These are phyloP conservation scores for Gopherus flavomarginatus DNA, from an alignment of 2,113 vertebrate species.

Conservation along the genomic window DNA sequence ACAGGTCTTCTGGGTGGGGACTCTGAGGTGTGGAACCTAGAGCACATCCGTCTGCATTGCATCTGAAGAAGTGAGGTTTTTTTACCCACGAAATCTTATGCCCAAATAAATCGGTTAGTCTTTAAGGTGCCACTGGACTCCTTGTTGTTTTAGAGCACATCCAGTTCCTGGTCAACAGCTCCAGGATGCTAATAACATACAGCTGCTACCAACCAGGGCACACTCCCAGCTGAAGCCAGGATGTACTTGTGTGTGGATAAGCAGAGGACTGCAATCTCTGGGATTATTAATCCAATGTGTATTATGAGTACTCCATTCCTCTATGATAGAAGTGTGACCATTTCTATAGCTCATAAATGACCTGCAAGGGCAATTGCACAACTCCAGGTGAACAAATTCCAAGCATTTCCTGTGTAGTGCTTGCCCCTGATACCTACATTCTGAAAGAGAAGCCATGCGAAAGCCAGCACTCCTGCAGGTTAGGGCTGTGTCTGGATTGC, in stretches of 20 bases:
- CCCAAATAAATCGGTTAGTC: too few species aligned
- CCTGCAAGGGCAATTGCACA: background rate
- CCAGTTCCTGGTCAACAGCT: background rate
- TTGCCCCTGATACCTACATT: fast-evolving
- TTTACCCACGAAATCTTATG: too few species aligned
- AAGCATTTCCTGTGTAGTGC: background rate
- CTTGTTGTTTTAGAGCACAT: too few species aligned
- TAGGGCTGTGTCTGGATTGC: background rate
- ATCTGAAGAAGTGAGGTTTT: too few species aligned
- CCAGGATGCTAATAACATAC: background rate
- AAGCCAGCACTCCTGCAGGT: background rate
- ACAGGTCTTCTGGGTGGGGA: too few species aligned
- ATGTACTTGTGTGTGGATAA: background rate
- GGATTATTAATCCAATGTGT: background rate
- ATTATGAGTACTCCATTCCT: background rate
- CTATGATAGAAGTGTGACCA: fast-evolving
- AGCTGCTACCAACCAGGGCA: fast-evolving
- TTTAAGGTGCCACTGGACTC: too few species aligned
- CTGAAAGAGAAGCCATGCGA: background rate
- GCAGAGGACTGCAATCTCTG: background rate
- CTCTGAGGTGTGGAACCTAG: too few species aligned
- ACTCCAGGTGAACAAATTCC: fast-evolving
- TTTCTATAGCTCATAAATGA: background rate
- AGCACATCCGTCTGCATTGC: too few species aligned
- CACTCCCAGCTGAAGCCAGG: fast-evolving